phyloP scores from a whole-genome alignment of 2,888 invertebrate species.

The Drosophila demipolita region DNA sequence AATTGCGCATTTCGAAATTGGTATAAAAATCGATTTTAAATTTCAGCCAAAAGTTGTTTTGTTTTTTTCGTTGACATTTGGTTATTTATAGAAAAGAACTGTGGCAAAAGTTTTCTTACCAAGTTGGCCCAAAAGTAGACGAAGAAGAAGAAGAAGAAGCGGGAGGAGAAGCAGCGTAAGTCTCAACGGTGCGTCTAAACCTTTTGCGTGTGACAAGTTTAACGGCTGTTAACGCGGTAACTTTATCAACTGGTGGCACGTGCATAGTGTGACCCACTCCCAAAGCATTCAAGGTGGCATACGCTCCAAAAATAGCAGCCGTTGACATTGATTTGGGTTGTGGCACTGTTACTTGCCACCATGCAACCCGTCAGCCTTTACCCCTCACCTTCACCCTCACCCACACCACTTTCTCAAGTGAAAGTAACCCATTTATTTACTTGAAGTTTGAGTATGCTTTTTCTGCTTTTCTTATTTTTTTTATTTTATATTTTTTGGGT shows the following conservation, averaged over 20 bases:
- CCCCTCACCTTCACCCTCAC: not conserved
- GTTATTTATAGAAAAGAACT: constrained; percentile 65
- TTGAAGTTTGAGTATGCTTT: constrained; percentile 58
- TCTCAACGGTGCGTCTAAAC: constrained; percentile 66
- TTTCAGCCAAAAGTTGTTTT: not conserved
- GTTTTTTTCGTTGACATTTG: constrained; percentile 49
- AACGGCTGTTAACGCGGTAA: constrained; percentile 74
- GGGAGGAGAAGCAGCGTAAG: constrained; percentile 9
- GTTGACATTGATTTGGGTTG: constrained; percentile 77
- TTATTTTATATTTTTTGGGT: not conserved
- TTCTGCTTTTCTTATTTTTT: not conserved
- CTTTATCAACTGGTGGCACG: constrained; percentile 70
- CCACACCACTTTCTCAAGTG: constrained; percentile 17
- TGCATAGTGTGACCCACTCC: constrained; percentile 33
- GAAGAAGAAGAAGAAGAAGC: not conserved
- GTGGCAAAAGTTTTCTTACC: constrained; percentile 49
- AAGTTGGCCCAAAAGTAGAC: constrained; percentile 10
- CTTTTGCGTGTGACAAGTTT: constrained; percentile 68
- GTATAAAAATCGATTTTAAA: not conserved
- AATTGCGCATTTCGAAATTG: not conserved
- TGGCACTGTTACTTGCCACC: constrained; percentile 7
- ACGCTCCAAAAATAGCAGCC: constrained; percentile 34
- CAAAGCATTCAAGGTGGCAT: constrained; percentile 12
- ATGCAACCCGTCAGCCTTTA: not conserved
- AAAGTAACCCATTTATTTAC: constrained; percentile 78